These are phyloP conservation scores for Cydia fagiglandana DNA, from an alignment of 1,140 invertebrate species.

Conservation along the genomic window DNA sequence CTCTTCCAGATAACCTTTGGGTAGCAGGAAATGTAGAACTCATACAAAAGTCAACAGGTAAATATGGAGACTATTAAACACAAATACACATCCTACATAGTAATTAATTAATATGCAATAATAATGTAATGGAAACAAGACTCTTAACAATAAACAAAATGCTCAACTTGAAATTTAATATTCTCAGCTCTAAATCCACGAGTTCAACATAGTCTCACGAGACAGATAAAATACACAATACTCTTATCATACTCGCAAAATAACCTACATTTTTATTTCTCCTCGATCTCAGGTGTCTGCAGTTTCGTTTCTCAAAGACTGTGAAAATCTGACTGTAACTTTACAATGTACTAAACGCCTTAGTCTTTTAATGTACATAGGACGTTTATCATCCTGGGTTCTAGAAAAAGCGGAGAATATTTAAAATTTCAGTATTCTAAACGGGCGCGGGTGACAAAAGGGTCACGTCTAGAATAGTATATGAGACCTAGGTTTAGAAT, in stretches of 20 bases:
- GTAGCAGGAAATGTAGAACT: too few species aligned
- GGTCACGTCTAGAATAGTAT: background rate
- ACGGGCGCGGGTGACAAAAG: background rate
- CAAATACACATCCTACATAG: too few species aligned
- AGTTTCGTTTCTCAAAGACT: background rate
- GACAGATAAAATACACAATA: background rate
- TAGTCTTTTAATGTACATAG: background rate
- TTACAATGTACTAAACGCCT: background rate
- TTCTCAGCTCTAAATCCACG: too few species aligned
- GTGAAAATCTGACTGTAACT: background rate
- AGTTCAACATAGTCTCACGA: background rate
- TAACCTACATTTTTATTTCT: conserved; percentile 7
- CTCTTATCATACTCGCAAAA: background rate
- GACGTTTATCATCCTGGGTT: background rate
- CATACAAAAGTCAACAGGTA: too few species aligned
- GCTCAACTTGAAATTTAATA: too few species aligned
- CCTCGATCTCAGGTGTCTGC: background rate
- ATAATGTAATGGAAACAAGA: too few species aligned
- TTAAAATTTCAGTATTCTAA: conserved; percentile 15
- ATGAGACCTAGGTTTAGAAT: background rate
- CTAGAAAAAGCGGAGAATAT: background rate
- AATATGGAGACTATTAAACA: too few species aligned
- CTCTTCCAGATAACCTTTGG: too few species aligned
- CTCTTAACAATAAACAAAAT: too few species aligned
- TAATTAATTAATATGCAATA: too few species aligned